A percentile compares a stretch with the other conserved stretches of the same genome.
phyloP scores from a whole-genome alignment of 2,113 vertebrate genomes.

The Hippolais icterina region DNA sequence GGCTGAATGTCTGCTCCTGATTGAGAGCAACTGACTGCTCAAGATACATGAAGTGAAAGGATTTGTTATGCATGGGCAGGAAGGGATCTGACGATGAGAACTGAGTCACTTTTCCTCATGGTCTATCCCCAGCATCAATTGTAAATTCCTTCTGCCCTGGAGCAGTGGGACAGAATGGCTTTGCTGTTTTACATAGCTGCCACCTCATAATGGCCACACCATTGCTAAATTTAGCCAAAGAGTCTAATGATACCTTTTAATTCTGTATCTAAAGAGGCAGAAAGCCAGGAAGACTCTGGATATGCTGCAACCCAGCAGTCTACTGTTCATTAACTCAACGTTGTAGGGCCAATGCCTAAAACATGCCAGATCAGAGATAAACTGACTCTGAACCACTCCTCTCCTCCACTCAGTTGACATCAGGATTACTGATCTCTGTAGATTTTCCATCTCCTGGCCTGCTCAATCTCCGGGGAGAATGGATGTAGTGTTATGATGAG shows the following conservation, averaged over 20 bases:
- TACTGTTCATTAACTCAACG: neutral
- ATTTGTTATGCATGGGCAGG: neutral
- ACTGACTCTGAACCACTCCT: neutral
- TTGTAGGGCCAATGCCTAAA: neutral
- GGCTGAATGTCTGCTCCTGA: neutral
- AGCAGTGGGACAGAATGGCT: neutral
- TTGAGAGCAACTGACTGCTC: neutral
- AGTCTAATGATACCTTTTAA: neutral
- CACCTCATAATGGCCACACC: neutral
- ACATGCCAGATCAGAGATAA: neutral
- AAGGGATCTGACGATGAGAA: neutral
- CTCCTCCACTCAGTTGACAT: neutral
- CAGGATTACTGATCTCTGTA: neutral
- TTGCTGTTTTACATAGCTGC: neutral
- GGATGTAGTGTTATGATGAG: neutral
- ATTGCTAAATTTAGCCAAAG: neutral
- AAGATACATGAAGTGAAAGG: neutral
- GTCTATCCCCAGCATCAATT: neutral
- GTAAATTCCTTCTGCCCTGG: conserved; percentile 4
- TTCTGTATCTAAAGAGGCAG: neutral
- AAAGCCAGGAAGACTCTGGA: neutral
- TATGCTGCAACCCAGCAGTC: neutral
- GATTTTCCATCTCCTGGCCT: neutral
- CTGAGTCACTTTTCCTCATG: neutral
- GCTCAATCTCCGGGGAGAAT: neutral